Conservation (phyloP, 2,888 invertebrate genomes). For the Zelleria hepariella region DNA sequence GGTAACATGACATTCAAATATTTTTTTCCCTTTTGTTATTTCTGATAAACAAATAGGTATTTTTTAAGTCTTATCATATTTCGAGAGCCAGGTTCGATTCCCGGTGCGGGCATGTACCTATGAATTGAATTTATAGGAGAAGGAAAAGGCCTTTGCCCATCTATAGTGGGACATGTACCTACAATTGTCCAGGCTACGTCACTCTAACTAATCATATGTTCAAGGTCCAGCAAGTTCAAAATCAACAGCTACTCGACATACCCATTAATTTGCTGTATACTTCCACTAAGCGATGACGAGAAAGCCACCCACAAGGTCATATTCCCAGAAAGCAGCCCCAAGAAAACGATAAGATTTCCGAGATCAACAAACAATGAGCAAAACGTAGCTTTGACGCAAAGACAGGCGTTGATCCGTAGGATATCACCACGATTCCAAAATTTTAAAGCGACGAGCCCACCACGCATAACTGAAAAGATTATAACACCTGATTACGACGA, state of each 20-base stretch:
- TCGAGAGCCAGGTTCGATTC: too few species aligned
- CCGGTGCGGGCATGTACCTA: too few species aligned
- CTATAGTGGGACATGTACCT: neutral
- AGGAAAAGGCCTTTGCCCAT: neutral
- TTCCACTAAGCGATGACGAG: slow-evolving; percentile 25
- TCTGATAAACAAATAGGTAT: too few species aligned
- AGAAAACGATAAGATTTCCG: slow-evolving; percentile 15
- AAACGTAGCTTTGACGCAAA: slow-evolving; percentile 32
- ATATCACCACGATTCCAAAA: slow-evolving; percentile 19
- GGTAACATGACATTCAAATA: too few species aligned
- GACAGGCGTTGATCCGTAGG: slow-evolving; percentile 34
- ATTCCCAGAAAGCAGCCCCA: slow-evolving; percentile 21
- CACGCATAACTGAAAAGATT: slow-evolving; percentile 24
- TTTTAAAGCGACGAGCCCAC: slow-evolving; percentile 20
- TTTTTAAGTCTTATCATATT: too few species aligned
- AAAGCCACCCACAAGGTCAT: slow-evolving; percentile 16
- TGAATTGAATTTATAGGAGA: too few species aligned
- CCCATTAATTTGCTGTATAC: slow-evolving; percentile 36
- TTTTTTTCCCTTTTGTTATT: too few species aligned
- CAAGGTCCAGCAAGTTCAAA: neutral
- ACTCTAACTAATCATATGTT: neutral
- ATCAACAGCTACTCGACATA: slow-evolving; percentile 9
- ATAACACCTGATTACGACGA: slow-evolving; percentile 37
- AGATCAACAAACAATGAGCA: slow-evolving; percentile 23
- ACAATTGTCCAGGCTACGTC: neutral